Percentiles rank a stretch among this genome's conserved stretches.
phyloP scores from a whole-genome alignment of 2,113 vertebrate species.

The Lethenteron reissneri region DNA sequence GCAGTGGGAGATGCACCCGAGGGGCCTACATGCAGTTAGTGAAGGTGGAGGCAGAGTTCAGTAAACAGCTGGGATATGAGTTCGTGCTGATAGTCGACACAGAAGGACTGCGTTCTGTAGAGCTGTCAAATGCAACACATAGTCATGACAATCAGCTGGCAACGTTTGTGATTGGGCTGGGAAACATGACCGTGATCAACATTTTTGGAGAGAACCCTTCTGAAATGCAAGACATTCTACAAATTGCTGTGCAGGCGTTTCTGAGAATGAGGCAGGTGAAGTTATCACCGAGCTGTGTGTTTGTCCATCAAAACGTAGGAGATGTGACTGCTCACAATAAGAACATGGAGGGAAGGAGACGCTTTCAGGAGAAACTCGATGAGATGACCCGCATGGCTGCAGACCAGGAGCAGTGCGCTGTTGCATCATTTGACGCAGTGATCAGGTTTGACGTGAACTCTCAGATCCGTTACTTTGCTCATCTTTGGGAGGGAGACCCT shows the following conservation, averaged over 20 bases:
- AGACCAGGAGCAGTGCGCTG: not conserved
- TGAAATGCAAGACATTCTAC: constrained; percentile 15
- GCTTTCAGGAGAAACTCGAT: constrained; percentile 13
- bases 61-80: constrained; percentile 22
- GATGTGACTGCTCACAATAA: constrained; percentile 11
- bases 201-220: constrained; percentile 14
- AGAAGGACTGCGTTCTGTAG: constrained; percentile 14
- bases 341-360: constrained; percentile 11
- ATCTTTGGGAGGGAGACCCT: constrained; percentile 24
- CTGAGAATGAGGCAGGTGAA: constrained; percentile 12
- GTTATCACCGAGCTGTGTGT: constrained; percentile 12
- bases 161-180: constrained; percentile 32
- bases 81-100: constrained; percentile 14
- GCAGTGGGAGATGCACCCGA: constrained; percentile 18
- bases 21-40: constrained; percentile 26
- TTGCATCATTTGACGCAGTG: constrained; percentile 8
- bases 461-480: constrained; percentile 24
- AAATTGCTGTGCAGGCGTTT: constrained; percentile 15
- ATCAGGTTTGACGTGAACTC: constrained; percentile 20
- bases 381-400: constrained; percentile 9
- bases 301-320: constrained; percentile 15
- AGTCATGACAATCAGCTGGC: constrained; percentile 33
- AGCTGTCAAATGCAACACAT: constrained; percentile 9
- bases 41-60: constrained; percentile 12
- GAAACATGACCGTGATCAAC: constrained; percentile 22